Base-by-base conservation (phyloP, 2,113 vertebrate genomes). In the Calidris pygmaea region DNA sequence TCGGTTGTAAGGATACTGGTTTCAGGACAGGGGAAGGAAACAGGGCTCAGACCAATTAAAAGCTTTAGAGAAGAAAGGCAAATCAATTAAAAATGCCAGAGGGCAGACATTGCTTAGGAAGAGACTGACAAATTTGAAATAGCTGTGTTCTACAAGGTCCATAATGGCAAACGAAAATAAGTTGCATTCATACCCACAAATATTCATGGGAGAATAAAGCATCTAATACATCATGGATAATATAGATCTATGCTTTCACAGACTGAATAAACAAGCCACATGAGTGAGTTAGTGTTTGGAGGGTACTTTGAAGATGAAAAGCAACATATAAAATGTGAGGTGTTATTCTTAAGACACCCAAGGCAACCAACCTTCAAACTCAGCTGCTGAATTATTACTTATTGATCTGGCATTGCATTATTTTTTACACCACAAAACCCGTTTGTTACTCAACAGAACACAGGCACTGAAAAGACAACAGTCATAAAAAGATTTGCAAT, bases 81-180 rank as follows among this genome's bases (percentile, higher is more conserved):
- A 91, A 94, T 95, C 89, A 91, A 95, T 93, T 95, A 77, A 89
- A 95, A 92, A 92, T 95, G 79, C 93, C 87, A 85, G 90, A 85
- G 78, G 94, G 56, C 65, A 93, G 55, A 32, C 67, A 41, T 3
- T 59, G 74, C 77, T 87, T 71, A 68, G 78, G 75, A 66, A 82
- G 72, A 93, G 75, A 83, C 86, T 37, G 85, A 93, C 81, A 92
- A 91, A 95, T 95, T 48, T 83, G 60, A 86, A 91, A 52, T 80
- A 91, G 78, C 52, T 29, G 30, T 26, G 32, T 75, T 76, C 60
- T 78, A 68, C 45, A 59, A 37, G 37, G 56, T 67, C 67, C 34
- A 7, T 26, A 90, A 65, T 21, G 26, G 43, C 72, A 91, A 60
- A 85, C 0, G 4, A 80, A 87, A 90, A 78, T 59, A 87, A 94